Percentiles rank a stretch among this genome's conserved stretches.
phyloP scores from a whole-genome alignment of 2,888 invertebrate genomes.

The Diarsia dahlii region DNA sequence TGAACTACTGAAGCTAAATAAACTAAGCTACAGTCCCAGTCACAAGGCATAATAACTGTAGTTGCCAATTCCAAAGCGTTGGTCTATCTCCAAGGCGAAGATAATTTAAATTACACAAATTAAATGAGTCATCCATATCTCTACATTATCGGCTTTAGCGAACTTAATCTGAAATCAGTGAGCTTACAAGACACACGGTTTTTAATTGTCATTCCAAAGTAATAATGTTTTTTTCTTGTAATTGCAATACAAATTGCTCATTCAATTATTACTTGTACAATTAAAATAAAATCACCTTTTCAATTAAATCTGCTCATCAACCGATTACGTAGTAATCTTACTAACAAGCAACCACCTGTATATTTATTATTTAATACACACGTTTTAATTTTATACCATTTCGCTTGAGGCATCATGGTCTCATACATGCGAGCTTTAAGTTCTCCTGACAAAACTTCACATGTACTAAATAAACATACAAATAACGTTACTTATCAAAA shows the following conservation, averaged over 20 bases:
- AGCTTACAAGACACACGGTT: constrained; percentile 3
- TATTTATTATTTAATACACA: constrained; percentile 61
- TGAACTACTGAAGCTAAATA: too few species aligned
- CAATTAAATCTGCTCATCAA: constrained; percentile 34
- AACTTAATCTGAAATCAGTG: constrained; percentile 1
- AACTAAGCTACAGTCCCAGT: too few species aligned
- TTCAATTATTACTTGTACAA: constrained; percentile 13
- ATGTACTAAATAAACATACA: constrained; percentile 66
- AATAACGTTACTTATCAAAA: constrained; percentile 70
- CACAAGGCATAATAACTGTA: too few species aligned
- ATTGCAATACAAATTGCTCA: constrained; percentile 15
- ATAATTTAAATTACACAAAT: neutral
- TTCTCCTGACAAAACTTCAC: constrained; percentile 54
- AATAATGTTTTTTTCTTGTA: constrained; percentile 1
- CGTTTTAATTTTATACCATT: constrained; percentile 51
- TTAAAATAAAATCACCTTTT: constrained; percentile 35
- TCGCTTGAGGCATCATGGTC: constrained; percentile 65
- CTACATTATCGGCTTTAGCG: neutral
- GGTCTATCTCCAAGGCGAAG: neutral
- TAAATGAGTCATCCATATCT: neutral
- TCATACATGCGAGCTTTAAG: constrained; percentile 69
- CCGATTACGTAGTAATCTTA: constrained; percentile 13
- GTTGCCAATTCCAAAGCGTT: too few species aligned
- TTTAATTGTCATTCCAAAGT: constrained; percentile 19
- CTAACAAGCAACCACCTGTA: constrained; percentile 39